Evolutionary conservation across 1,140 invertebrate species (phyloP), one percentile per base, ranked within the genome.

Genomic region (Acromyrmex heyeri): DNA sequence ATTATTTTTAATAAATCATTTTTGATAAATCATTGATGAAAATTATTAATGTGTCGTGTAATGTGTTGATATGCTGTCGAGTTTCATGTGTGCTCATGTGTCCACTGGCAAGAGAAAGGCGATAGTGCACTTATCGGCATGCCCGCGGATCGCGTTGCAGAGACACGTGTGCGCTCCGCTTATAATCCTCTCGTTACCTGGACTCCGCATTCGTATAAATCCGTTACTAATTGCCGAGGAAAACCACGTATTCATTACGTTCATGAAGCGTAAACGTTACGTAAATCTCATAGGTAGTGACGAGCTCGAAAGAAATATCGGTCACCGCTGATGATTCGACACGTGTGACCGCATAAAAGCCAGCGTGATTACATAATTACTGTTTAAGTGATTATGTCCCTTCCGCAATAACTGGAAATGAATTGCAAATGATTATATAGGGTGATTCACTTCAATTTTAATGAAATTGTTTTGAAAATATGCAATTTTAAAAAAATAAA

Each of bases 101-200:
- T 10, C 48, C 38, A 7, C 24, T 59, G 34, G 16, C 6, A 57
- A 82, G 38, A 34, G 53, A 82, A 72, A 75, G 69, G 79, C 38
- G 69, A 73, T 48, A 67, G 55, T 50, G 69, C 69, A 67, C 24
- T 79, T 79, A 69, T 70, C 69, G 38, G 24, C 38, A 72, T 50
- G 18, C 79, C 12, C 55, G 38, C 69, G 55, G 38, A 73, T 82
- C 69, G 44, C 4, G 8, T 82, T 62, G 55, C 70, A 38, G 57
- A 4, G 79, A 75, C 69, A 75, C 69, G 55, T 73, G 79, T 83
- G 67, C 53, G n/a, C 38, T 83, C 34, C 38, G 67, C 4, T 73
- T 48, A 27, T 48, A 50, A 75, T 38, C 14, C 16, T 12, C 16
- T n/a, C 38, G 59, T 38, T 8, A 44, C 21, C 30, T 55, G 30